Evolutionary conservation across 2,113 vertebrate species (phyloP).

Genomic region (Perca fluviatilis): DNA sequence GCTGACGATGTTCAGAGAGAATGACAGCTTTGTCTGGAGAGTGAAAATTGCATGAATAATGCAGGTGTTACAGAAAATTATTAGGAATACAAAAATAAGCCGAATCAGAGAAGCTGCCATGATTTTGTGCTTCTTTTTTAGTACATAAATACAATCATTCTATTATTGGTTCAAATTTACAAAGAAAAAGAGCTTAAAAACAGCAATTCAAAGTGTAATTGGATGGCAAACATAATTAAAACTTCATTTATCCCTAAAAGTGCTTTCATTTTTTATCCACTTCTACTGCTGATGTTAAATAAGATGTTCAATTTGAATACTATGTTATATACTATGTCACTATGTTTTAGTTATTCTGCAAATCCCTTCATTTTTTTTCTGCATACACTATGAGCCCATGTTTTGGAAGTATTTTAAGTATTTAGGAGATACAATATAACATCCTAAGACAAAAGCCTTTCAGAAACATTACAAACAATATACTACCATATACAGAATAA

Average conservation of each 20-base stretch:
- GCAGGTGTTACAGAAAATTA: not conserved
- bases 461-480: not conserved
- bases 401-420: not conserved
- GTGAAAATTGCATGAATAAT: not conserved
- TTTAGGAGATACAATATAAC: not conserved
- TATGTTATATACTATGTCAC: not conserved
- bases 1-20: constrained; percentile 81
- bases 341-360: not conserved
- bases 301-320: not conserved
- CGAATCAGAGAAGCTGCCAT: not conserved
- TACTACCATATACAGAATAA: not conserved
- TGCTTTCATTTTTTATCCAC: not conserved
- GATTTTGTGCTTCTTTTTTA: not conserved
- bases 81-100: not conserved
- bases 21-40: constrained; percentile 78
- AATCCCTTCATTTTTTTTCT: not conserved
- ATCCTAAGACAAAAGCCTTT: not conserved
- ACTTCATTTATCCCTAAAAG: not conserved
- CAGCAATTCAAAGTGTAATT: not conserved
- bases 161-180: not conserved
- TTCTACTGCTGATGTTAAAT: not conserved
- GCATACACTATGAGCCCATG: not conserved
- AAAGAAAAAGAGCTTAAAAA: not conserved
- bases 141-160: not conserved
- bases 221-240: not conserved